These are phyloP conservation scores for Pentalonia nigronervosa DNA, from an alignment of 1,140 invertebrate genomes.

Conservation along the genomic window DNA sequence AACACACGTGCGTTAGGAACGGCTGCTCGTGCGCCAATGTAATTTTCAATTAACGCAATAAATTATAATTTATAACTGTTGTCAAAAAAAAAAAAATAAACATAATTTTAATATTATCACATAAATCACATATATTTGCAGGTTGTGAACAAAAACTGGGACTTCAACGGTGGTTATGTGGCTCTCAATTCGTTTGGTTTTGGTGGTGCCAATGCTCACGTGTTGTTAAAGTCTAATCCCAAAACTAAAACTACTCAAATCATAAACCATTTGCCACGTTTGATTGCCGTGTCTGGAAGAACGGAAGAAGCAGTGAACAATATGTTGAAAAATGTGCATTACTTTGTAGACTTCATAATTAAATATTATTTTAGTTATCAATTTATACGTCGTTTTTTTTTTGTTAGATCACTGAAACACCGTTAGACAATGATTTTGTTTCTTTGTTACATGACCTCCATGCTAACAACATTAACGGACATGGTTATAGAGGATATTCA, in stretches of 20 bases:
- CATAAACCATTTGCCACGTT: conserved; percentile 70
- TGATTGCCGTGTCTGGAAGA: conserved; percentile 83
- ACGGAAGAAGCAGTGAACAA: conserved; percentile 80
- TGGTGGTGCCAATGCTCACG: conserved; percentile 94
- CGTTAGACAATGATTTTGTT: conserved; percentile 78
- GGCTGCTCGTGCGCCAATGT: too few species aligned
- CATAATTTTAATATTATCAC: too few species aligned
- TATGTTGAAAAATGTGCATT: conserved; percentile 71
- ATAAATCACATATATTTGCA: conserved; percentile 61
- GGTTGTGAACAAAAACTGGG: conserved; percentile 81
- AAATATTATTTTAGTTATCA: neutral
- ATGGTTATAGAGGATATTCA: conserved; percentile 81
- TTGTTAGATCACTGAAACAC: conserved; percentile 65
- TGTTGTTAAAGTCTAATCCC: conserved; percentile 81
- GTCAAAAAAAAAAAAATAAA: neutral
- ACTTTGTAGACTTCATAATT: neutral
- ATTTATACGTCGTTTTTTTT: neutral
- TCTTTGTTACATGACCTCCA: conserved; percentile 80
- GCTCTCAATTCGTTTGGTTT: conserved; percentile 97
- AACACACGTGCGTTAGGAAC: too few species aligned
- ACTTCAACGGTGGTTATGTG: conserved; percentile 85
- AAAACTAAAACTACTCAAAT: conserved; percentile 72
- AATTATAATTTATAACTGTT: neutral
- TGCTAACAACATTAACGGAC: conserved; percentile 73
- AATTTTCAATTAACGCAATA: too few species aligned